Base-by-base conservation (phyloP, 2,888 invertebrate genomes). In the Agrilus cyanescens region DNA sequence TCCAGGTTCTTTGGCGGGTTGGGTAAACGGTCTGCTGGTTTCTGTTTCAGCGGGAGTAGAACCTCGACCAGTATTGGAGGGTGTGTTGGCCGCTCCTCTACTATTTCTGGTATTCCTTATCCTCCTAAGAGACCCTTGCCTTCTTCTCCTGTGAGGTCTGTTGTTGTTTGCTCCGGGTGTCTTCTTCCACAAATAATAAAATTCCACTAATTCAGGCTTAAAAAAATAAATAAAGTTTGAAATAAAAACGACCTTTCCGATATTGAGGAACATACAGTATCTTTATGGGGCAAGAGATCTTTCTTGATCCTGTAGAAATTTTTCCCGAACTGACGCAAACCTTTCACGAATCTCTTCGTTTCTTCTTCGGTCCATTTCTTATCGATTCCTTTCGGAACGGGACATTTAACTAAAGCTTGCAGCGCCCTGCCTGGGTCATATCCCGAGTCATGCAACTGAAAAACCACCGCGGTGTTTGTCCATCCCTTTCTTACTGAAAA, bases 181-280 rank as follows among this genome's bases (percentile, higher is more conserved):
- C 73, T 97, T 98, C 74, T 99, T 99, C 98, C 98, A 98, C 62
- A 95, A 75, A 71, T 98, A 98, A 71, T 98, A 98, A 72, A 91
- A 98, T 67, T 96, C 95, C 41, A 98, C 95, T 60, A 98, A 71
- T 66, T 98, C 96, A 43, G 93, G 85, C 83, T 85, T 51, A 59
- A 53, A 37, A 41, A 41, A 41, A 35, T 1, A 41, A 38, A 33
- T 2, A 3, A 14, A 32, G 6, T 32, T 32, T 32, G 10, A 3
- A 32, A 40, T 45, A 46, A 51, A 42, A 46, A 39, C 36, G 40
- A 32, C 43, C 12, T 32, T 34, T 40, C 15, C 30, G 18, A 37
- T 29, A 29, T 25, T 32, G 15, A n/a, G 14, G 16, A 44, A 65
- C 72, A 73, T 68, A 83, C 85, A 59, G 96, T 95, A 63, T 96